phyloP scores from a whole-genome alignment of 2,888 invertebrate species.

The Opisthograptis luteolata region DNA sequence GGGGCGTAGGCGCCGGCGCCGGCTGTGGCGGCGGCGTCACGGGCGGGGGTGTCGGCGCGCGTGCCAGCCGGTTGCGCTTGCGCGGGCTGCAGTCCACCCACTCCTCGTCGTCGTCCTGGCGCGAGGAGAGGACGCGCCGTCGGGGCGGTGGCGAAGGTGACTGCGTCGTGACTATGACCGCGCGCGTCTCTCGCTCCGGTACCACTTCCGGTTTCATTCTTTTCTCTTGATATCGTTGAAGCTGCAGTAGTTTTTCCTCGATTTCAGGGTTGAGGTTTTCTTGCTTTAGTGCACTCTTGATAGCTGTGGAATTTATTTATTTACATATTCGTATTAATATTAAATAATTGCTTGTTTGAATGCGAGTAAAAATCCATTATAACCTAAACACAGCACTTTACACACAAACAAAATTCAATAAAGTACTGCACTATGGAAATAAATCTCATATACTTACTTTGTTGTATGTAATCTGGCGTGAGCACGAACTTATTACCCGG shows the following conservation, averaged over 20 bases:
- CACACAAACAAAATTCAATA: no score
- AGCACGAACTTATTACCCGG: slow-evolving; percentile 89
- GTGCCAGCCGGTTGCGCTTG: slow-evolving; percentile 51
- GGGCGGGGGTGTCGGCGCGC: slow-evolving; percentile 38
- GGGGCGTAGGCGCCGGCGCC: slow-evolving; percentile 36
- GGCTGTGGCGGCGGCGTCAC: slow-evolving; percentile 32
- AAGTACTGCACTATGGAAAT: not conserved
- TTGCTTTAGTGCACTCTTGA: slow-evolving; percentile 95
- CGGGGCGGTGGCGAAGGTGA: slow-evolving; percentile 57
- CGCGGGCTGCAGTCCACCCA: slow-evolving; percentile 73
- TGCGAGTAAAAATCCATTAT: no score
- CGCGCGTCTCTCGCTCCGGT: slow-evolving; percentile 66
- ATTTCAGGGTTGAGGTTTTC: slow-evolving; percentile 96
- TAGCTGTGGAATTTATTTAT: slow-evolving; percentile 88
- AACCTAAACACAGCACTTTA: no score
- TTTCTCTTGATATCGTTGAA: slow-evolving; percentile 93
- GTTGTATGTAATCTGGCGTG: slow-evolving; percentile 96
- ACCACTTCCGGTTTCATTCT: slow-evolving; percentile 86
- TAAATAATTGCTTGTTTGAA: no score
- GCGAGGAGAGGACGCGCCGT: slow-evolving; percentile 57
- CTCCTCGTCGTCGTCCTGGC: slow-evolving; percentile 73
- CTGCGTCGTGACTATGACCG: slow-evolving; percentile 48
- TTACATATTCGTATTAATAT: no score
- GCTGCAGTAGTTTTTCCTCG: slow-evolving; percentile 94
- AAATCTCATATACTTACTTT: slow-evolving; percentile 87